Evolutionary conservation across 2,113 vertebrate genomes (phyloP).

Genomic region (Mustela nigripes): DNA sequence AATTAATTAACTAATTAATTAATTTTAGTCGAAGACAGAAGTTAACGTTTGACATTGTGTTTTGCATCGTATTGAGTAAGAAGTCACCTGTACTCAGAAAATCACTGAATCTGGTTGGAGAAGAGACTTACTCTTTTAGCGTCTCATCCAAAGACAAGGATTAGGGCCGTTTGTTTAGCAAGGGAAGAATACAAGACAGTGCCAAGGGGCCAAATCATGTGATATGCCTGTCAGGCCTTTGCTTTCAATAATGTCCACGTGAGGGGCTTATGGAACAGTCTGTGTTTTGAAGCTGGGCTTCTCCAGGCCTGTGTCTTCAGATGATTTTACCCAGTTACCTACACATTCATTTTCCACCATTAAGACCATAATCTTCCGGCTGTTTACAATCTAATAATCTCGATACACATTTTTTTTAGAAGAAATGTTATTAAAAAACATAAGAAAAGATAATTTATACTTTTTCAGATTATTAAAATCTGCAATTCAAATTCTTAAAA

Average conservation of each 20-base stretch:
- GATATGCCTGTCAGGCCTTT: background rate
- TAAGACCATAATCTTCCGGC: background rate
- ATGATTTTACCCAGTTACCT: background rate
- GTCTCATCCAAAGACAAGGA: background rate
- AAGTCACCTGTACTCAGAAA: background rate
- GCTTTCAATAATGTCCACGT: background rate
- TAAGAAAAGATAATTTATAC: background rate
- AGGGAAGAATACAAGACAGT: background rate
- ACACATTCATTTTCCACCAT: background rate
- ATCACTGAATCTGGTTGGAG: background rate
- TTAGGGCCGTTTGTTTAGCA: background rate
- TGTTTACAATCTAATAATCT: background rate
- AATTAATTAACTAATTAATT: no score
- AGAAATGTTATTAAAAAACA: background rate
- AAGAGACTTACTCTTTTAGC: background rate
- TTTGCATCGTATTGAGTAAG: background rate
- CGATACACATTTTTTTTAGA: background rate
- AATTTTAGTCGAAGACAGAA: background rate
- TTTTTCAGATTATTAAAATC: background rate
- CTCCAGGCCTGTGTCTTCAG: background rate
- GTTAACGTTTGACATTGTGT: background rate
- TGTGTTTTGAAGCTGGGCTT: background rate
- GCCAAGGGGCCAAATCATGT: background rate
- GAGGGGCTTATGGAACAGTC: background rate
- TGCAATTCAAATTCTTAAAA: background rate